Conservation (phyloP, 1,140 invertebrate genomes). For the Charaxes varanes region DNA sequence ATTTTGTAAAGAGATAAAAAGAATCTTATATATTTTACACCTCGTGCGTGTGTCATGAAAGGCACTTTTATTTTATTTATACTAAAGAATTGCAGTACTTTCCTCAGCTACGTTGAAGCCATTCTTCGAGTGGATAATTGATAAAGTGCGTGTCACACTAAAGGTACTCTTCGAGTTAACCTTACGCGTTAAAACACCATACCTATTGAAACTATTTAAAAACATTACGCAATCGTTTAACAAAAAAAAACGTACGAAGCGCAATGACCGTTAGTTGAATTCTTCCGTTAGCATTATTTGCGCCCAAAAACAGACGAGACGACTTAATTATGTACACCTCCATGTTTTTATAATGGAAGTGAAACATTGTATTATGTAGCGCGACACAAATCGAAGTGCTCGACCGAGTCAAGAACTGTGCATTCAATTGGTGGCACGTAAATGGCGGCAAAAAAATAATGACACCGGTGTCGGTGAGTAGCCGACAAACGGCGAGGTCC, state of each 20-base stretch:
- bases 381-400: conserved; percentile 25
- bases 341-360: conserved; percentile 22
- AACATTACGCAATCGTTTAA: neutral
- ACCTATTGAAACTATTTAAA: no score
- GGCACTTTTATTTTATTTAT: no score
- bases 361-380: conserved; percentile 31
- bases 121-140: no score
- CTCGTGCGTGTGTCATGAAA: no score
- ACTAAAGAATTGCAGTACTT: no score
- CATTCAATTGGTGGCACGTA: conserved; percentile 30
- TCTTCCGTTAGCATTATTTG: conserved; percentile 27
- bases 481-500: conserved; percentile 63
- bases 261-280: conserved; percentile 29
- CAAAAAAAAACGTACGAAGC: no score
- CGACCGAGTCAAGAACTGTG: conserved; percentile 30
- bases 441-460: conserved; percentile 59
- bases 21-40: no score
- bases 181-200: no score
- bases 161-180: no score
- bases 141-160: no score
- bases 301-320: conserved; percentile 22
- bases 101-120: no score
- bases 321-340: conserved; percentile 32
- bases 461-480: conserved; percentile 46
- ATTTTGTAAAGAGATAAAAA: no score